phyloP scores from a whole-genome alignment of 2,888 invertebrate genomes.

The Artemia sp. region DNA sequence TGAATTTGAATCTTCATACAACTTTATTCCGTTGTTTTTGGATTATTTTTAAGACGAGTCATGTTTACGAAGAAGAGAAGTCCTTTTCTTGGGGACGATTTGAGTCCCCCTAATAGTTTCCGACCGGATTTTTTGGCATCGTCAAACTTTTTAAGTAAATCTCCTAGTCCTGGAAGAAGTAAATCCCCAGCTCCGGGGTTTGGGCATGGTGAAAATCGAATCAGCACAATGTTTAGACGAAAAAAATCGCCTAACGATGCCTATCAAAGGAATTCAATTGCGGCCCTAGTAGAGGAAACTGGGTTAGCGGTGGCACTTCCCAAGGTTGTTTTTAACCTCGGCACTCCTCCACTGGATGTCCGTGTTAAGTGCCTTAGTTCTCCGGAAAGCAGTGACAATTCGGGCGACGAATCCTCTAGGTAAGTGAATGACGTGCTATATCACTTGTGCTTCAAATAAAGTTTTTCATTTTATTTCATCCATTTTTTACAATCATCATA shows the following conservation, averaged over 20 bases:
- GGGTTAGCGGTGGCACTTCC: neutral
- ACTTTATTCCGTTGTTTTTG: too few relatives aligned
- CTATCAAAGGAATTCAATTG: neutral
- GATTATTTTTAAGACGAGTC: too few relatives aligned
- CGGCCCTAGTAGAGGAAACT: neutral
- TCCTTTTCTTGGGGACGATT: conserved; percentile 4
- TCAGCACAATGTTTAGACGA: conserved; percentile 1
- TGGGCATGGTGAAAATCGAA: conserved; percentile 6
- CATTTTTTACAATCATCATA: too few relatives aligned
- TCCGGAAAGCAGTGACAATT: neutral
- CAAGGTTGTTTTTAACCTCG: neutral
- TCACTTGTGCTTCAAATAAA: too few relatives aligned
- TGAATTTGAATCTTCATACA: too few relatives aligned
- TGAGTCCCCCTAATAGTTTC: neutral
- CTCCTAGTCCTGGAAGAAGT: neutral
- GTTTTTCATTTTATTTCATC: too few relatives aligned
- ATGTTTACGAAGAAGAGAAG: conserved; percentile 9
- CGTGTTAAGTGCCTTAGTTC: conserved; percentile 8
- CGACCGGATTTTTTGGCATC: conserved; percentile 8
- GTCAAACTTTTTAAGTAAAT: neutral
- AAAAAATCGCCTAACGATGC: conserved; percentile 1
- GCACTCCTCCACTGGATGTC: neutral
- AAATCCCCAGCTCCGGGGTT: conserved; percentile 7
- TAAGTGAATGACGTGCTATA: neutral
- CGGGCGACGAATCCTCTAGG: conserved; percentile 1